A percentile compares a stretch with the other conserved stretches of the same genome.
These are phyloP conservation scores for Typhlichthys subterraneus DNA, from an alignment of 2,797 vertebrate genomes.

Conservation along the genomic window DNA sequence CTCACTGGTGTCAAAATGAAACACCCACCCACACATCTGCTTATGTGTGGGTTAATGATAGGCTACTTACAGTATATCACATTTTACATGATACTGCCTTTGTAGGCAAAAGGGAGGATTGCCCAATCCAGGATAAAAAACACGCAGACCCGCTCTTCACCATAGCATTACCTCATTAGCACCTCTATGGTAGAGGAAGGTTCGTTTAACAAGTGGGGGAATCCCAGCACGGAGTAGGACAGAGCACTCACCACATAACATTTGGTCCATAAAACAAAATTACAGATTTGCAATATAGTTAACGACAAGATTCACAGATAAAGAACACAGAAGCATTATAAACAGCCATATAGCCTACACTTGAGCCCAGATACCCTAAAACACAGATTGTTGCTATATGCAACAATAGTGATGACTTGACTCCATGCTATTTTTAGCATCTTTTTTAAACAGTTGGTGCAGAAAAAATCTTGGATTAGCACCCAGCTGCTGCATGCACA, in stretches of 20 bases:
- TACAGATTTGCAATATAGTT: not conserved
- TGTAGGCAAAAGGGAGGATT: not conserved
- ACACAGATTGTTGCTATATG: not conserved
- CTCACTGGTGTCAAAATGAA: conserved; percentile 7
- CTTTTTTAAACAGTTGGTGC: conserved; percentile 55
- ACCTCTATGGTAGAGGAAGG: conserved; percentile 36
- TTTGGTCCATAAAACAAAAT: not conserved
- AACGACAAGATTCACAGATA: not conserved
- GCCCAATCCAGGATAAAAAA: conserved; percentile 10
- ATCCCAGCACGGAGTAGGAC: conserved; percentile 44
- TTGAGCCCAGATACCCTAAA: not conserved
- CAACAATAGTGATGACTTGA: not conserved
- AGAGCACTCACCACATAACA: conserved; percentile 23
- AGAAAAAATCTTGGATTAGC: conserved; percentile 33
- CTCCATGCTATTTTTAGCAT: conserved; percentile 7
- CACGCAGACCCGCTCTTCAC: conserved; percentile 14
- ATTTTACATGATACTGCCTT: too few species aligned
- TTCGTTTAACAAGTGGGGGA: conserved; percentile 4
- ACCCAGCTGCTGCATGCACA: conserved; percentile 57
- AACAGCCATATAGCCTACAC: not conserved
- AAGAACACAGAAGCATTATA: not conserved
- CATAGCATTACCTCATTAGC: conserved; percentile 46
- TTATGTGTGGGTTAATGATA: too few species aligned
- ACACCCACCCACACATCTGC: conserved; percentile 12
- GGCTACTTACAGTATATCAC: too few species aligned